Base-by-base conservation (phyloP, 2,888 invertebrate species). In the Gymnosoma rotundatum region DNA sequence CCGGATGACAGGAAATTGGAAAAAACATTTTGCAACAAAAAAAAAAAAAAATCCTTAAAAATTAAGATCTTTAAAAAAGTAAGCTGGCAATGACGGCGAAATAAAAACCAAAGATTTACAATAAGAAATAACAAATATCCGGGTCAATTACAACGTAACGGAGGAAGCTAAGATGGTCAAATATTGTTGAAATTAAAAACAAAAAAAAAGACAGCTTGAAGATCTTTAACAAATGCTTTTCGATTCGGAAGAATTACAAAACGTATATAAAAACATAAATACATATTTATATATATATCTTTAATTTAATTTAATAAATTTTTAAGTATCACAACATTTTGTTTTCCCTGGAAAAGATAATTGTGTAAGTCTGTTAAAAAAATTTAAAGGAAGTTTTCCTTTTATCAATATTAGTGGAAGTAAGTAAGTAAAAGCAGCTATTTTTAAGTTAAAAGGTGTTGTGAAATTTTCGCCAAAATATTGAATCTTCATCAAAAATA, bases 1-100 rank as follows among this genome's bases (percentile, higher is more conserved):
- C 63, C 80, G 83, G 83, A 84, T 81, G 78, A 69, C 81, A 69
- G 84, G 84, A 84, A 78, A 84, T 84, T 84, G 74, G 50, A 60
- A 81, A 70, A 75, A 64, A 42, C 1, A 42, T 42, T 12, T 12
- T 56, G 70, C 64, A 45, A 21, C 70, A 48, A 14, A 45, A 38
- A 60, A 38, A 63, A n/a, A n/a, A n/a, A 38, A 64, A 58, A 64
- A n/a, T 54, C 25, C 14, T 45, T 61, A 16, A 20, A 50, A 66
- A 66, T 52, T 48, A 69, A 58, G 32, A 58, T 52, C 5, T 38
- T 70, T 18, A 61, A 60, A 14, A 20, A 63, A 73, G 12, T 32
- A 42, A 21, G 16, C 32, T 58, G 16, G n/a, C 9, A 70, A 58
- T 9, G n/a, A 45, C 21, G 32, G 12, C 25, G 25, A 25, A 25